phyloP scores from a whole-genome alignment of 2,888 invertebrate species.

The Xestobium rufovillosum region DNA sequence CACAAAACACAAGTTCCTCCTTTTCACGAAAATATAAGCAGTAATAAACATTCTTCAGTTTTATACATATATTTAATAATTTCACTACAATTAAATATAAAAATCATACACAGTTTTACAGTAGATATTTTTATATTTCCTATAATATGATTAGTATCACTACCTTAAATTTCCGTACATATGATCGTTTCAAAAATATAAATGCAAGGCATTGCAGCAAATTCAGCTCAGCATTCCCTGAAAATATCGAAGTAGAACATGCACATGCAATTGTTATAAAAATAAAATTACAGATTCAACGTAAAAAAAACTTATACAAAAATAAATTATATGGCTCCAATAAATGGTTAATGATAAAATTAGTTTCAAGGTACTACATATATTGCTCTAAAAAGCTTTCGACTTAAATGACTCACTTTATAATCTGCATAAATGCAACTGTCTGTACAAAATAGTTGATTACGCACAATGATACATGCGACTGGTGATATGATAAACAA shows the following conservation, averaged over 20 bases:
- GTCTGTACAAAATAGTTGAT: too few species aligned
- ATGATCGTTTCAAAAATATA: too few species aligned
- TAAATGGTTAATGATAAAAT: background rate
- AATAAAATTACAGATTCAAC: background rate
- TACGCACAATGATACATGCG: too few species aligned
- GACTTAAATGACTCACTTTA: too few species aligned
- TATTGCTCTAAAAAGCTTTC: too few species aligned
- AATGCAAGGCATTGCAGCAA: too few species aligned
- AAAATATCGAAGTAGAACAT: slow-evolving; percentile 21
- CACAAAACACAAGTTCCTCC: too few species aligned
- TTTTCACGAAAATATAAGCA: too few species aligned
- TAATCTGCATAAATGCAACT: too few species aligned
- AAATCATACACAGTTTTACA: slow-evolving; percentile 37
- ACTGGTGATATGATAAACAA: too few species aligned
- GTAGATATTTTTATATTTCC: slow-evolving; percentile 29
- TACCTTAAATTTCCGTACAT: slow-evolving; percentile 12
- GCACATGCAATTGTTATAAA: background rate
- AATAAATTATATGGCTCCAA: slow-evolving; percentile 2
- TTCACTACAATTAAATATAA: slow-evolving; percentile 40
- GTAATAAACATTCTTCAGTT: too few species aligned
- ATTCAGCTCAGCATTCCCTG: slow-evolving; percentile 27
- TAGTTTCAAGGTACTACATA: too few species aligned
- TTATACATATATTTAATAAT: slow-evolving; percentile 41
- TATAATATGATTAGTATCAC: slow-evolving; percentile 14
- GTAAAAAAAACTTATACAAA: background rate